These are phyloP conservation scores for Platypus cylindrus DNA, from an alignment of 2,888 invertebrate genomes.

Conservation along the genomic window DNA sequence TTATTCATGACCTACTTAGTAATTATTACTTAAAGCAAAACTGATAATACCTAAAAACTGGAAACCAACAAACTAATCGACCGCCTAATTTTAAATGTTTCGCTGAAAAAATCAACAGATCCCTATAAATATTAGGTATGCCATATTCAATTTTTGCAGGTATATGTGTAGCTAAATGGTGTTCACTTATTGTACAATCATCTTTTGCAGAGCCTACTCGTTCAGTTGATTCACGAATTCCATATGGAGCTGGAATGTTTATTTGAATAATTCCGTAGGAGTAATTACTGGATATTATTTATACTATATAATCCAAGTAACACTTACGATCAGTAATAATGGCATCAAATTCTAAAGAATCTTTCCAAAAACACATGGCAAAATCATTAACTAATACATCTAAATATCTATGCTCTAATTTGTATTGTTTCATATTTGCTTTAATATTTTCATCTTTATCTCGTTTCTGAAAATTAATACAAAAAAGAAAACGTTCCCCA, in stretches of 20 bases:
- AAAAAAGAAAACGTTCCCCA: neutral
- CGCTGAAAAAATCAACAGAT: conserved; percentile 75
- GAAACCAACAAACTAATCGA: conserved; percentile 90
- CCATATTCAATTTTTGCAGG: conserved; percentile 80
- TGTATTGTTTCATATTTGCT: conserved; percentile 83
- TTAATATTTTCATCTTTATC: conserved; percentile 76
- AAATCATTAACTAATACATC: conserved; percentile 90
- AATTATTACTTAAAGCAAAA: neutral
- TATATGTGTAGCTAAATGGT: conserved; percentile 56
- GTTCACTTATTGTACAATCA: conserved; percentile 49
- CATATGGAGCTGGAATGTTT: conserved; percentile 82
- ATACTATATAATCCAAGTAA: too few relatives aligned
- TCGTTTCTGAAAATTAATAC: conserved; percentile 38
- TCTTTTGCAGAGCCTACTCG: conserved; percentile 58
- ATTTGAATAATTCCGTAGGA: neutral
- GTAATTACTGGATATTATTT: too few relatives aligned
- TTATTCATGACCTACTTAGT: neutral
- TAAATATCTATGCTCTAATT: conserved; percentile 58
- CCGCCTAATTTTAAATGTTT: conserved; percentile 62
- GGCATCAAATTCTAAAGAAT: conserved; percentile 64
- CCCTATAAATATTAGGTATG: conserved; percentile 67
- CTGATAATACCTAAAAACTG: conserved; percentile 57
- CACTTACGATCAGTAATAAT: conserved; percentile 90
- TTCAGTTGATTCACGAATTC: conserved; percentile 87
- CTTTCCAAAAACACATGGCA: conserved; percentile 67